Base-by-base conservation (phyloP, 2,113 vertebrate species). In the Phylloscopus whistleri region DNA sequence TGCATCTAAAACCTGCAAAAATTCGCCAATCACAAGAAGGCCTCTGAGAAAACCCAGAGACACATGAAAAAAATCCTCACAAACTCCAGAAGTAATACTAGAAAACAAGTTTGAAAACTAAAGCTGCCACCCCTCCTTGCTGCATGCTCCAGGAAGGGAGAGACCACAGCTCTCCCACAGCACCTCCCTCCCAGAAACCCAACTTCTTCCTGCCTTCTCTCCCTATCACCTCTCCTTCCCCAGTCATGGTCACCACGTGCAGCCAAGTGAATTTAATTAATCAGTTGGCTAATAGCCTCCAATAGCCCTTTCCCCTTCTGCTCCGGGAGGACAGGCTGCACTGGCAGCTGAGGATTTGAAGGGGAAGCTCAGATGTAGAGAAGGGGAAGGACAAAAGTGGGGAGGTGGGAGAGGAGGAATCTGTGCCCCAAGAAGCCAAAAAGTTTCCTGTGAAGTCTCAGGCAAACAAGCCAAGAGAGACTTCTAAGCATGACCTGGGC, bases 131-230 rank as follows among this genome's bases (percentile, higher is more conserved):
- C 3, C n/a, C 13, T 74, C n/a, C 52, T 49, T 66, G 30, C 2
- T 46, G 17, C 0, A 0, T 13, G 7, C 33, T 37, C 10, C 4
- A 37, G 3, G 8, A 39, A 44, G 43, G 30, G 11, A 20, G 9
- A 21, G 22, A 6, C 1, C 3, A 26, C 30, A 39, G 8, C 23
- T 22, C 9, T 12, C 7, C 26, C 17, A 11, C 3, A 20, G 58
- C 0, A 3, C 8, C 2, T 27, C 39, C 5, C 7, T 12, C 27
- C 24, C 3, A 66, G 37, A 67, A 85, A 28, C 0, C 4, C 1
- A 15, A 0, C 1, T 12, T 35, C 31, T 30, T 41, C 41, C 41
- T 41, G 41, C 41, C 41, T 41, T 33, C 30, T 20, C 22, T 27
- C 33, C 23, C 10, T 23, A 4, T 41, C 31, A 16, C n/a, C 30